Evolutionary conservation across 2,888 invertebrate genomes (phyloP), one percentile per base, ranked within the genome.

Genomic region (Dorcus hopei): DNA sequence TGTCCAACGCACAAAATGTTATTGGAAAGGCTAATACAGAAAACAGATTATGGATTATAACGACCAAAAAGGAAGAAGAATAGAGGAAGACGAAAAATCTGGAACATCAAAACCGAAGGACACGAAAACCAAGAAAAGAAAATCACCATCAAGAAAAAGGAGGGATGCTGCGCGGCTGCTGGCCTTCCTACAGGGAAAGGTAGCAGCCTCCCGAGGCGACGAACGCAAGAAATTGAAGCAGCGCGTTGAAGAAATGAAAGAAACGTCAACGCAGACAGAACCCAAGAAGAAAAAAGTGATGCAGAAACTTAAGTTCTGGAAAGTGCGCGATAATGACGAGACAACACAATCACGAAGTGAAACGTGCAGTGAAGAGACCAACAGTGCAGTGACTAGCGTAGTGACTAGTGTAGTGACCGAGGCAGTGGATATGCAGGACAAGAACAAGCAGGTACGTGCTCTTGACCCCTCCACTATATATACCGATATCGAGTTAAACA

Each of bases 1-100:
- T 58, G 53, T 23, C 41, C 33, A 0, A 54, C 53, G 0, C 49
- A 54, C n/a, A 54, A 58, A 26, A 40, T 53, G 42, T 1, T 58
- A 4, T 2, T 58, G 9, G 58, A 58, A n/a, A 9, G 58, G 9
- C 19, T 54, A 2, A 54, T 58, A 5, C 33, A 58, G 40, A 53
- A 11, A 33, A 57, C 52, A 7, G 57, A 57, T 23, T 52, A 57
- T 57, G 57, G 45, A 8, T 49, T 39, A 7, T 26, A 38, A 41
- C 3, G 26, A 26, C 26, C 3, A 26, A n/a, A 4, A n/a, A 41
- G n/a, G 6, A 41, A 11, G 14, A 14, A 41, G 42, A 41, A 41
- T 5, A 41, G 42, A 41, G 14, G 6, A 41, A 41, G 3, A 11
- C n/a, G 42, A n/a, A 41, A 41, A 4, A 41, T 5, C 4, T 11